These are phyloP conservation scores for Mormyrops attenuatus DNA, from an alignment of 2,797 vertebrate genomes.

Conservation along the genomic window DNA sequence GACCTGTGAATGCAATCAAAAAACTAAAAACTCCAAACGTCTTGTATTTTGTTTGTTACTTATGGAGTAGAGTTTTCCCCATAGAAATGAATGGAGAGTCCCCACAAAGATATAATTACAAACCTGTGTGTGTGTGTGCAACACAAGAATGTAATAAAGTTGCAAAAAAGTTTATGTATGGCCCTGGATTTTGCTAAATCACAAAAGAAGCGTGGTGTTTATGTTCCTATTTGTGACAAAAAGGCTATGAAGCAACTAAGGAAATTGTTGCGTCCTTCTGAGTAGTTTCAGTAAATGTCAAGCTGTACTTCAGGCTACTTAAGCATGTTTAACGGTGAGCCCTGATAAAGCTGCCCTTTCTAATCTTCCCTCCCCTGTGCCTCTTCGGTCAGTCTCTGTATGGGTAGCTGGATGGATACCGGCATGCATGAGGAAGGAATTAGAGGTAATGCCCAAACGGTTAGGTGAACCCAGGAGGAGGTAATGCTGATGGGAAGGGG, in stretches of 20 bases:
- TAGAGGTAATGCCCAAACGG: neutral
- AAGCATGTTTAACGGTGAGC: neutral
- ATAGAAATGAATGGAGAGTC: neutral
- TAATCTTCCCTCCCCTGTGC: neutral
- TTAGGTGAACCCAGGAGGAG: neutral
- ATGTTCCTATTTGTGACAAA: neutral
- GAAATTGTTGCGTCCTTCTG: neutral
- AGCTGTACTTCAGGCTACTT: neutral
- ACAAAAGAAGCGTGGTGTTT: neutral
- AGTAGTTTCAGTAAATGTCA: neutral
- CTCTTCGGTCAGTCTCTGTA: neutral
- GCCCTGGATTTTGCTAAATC: neutral
- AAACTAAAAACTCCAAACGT: neutral
- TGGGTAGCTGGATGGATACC: neutral
- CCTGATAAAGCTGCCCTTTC: neutral
- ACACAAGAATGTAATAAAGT: too few species aligned
- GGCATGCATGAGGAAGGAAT: neutral
- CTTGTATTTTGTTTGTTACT: neutral
- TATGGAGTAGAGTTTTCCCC: neutral
- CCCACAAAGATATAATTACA: neutral
- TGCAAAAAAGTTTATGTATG: neutral
- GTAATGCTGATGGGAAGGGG: neutral
- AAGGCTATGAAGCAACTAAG: neutral
- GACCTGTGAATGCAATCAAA: neutral
- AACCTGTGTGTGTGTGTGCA: neutral